Base-by-base conservation (phyloP, 2,113 vertebrate genomes). In the Phrynosoma platyrhinos region DNA sequence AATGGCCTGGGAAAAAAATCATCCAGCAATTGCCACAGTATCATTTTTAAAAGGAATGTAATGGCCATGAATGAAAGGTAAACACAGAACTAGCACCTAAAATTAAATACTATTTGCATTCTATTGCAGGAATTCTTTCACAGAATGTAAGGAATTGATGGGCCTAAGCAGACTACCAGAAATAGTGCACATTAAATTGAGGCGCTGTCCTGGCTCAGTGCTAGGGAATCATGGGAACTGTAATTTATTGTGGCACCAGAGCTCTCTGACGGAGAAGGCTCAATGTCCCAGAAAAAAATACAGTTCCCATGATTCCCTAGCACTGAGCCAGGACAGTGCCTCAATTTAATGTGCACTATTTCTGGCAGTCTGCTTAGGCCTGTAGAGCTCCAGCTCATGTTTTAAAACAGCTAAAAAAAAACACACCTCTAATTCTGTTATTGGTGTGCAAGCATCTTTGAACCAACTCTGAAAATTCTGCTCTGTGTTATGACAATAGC, bases 1-100 rank as follows among this genome's bases (percentile, higher is more conserved):
- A 85, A 71, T 21, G 83, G 12, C 55, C 69, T 85, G 55, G 62
- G 76, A 40, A 74, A n/a, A 82, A 75, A 69, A 69, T 55, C 68
- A 71, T 71, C 9, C 30, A 32, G 20, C 74, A 13, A 0, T 83
- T 90, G 66, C 9, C 52, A 1, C 8, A 21, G 58, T 83, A 78
- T 75, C 82, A 20, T 0, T 9, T 40, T 78, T 52, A 79, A 52
- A 87, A 90, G 47, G 64, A 66, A 53, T 21, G 32, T 69, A 71
- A 62, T 52, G 18, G 74, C 7, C 71, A 84, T 62, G 13, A n/a
- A 30, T 72, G 5, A 53, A 80, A 42, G 10, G 20, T 52, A 80
- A 74, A 80, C 53, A 80, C 40, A 80, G 58, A 87, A 13, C 9
- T 88, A 32, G 21, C 3, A 62, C 76, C 1, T 36, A 79, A 92